Percentiles rank a stretch among this genome's conserved stretches.
Evolutionary conservation across 2,888 invertebrate species (phyloP).

Genomic region (Synergus gifuensis): DNA sequence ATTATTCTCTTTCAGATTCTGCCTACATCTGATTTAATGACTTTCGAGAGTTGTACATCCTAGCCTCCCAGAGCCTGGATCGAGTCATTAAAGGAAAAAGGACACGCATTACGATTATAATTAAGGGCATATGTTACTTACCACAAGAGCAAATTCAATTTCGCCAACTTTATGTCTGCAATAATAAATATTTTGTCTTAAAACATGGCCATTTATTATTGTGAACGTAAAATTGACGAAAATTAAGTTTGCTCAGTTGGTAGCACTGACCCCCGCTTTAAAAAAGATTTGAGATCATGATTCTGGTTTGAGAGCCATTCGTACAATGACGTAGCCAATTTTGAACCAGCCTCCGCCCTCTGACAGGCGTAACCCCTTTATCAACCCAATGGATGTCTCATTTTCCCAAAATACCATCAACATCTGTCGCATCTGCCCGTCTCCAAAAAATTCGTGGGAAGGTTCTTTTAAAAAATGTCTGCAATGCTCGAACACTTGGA

Average conservation of each 20-base stretch:
- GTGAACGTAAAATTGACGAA: neutral
- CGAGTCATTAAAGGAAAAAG: neutral
- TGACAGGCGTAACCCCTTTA: constrained; percentile 37
- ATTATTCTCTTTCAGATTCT: constrained; percentile 47
- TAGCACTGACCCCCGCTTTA: neutral
- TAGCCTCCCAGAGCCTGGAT: neutral
- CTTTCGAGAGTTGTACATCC: constrained; percentile 37
- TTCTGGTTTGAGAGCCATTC: neutral
- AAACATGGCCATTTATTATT: too few species aligned
- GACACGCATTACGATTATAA: neutral
- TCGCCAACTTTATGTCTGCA: too few species aligned
- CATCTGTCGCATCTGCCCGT: constrained; percentile 46
- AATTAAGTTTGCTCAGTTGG: neutral
- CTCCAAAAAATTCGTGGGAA: constrained; percentile 56
- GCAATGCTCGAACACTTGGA: constrained; percentile 55
- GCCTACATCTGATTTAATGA: constrained; percentile 55
- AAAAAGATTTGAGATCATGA: neutral
- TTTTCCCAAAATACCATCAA: constrained; percentile 49
- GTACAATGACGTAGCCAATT: constrained; percentile 7
- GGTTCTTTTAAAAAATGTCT: constrained; percentile 32
- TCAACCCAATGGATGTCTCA: constrained; percentile 46
- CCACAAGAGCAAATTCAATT: too few species aligned
- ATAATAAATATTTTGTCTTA: too few species aligned
- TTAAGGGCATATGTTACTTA: neutral
- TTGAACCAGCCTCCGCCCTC: neutral